A percentile compares a stretch with the other conserved stretches of the same genome.
Evolutionary conservation across 2,797 vertebrate genomes (phyloP).

Genomic region (Arrhamphus sclerolepis): DNA sequence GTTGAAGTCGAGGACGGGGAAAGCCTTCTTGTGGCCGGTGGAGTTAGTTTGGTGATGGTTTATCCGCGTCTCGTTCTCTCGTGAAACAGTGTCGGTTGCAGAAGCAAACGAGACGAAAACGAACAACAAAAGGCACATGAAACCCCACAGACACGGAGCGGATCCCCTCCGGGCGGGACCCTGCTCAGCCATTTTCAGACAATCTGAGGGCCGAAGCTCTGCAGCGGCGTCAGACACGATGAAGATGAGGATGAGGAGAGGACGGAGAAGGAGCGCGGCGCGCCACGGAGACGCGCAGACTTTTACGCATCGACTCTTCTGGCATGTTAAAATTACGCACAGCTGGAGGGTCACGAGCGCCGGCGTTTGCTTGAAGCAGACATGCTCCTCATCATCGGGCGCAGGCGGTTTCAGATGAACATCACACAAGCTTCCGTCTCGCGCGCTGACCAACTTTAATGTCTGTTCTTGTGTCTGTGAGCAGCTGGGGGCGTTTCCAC

Average conservation of each 20-base stretch:
- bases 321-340: constrained; percentile 33
- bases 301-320: constrained; percentile 46
- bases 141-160: not conserved
- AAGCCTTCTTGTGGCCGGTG: constrained; percentile 71
- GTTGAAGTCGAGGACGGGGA: constrained; percentile 88
- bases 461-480: rapidly evolving
- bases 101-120: constrained; percentile 11
- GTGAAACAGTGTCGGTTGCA: constrained; percentile 23
- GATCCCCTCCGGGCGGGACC: constrained; percentile 11
- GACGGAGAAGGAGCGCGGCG: constrained; percentile 19
- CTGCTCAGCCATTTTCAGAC: constrained; percentile 50
- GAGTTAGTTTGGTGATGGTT: constrained; percentile 21
- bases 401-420: no score
- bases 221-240: constrained; percentile 28
- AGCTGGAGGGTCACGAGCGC: not conserved
- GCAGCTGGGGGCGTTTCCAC: not conserved
- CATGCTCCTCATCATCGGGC: not conserved
- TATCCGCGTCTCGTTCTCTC: constrained; percentile 26
- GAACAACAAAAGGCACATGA: constrained; percentile 25
- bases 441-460: not conserved
- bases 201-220: not conserved
- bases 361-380: not conserved
- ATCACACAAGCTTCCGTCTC: not conserved
- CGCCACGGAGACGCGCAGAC: constrained; percentile 34
- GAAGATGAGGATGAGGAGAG: constrained; percentile 28